Conservation (phyloP, 2,113 vertebrate genomes). For the Noctilio leporinus region DNA sequence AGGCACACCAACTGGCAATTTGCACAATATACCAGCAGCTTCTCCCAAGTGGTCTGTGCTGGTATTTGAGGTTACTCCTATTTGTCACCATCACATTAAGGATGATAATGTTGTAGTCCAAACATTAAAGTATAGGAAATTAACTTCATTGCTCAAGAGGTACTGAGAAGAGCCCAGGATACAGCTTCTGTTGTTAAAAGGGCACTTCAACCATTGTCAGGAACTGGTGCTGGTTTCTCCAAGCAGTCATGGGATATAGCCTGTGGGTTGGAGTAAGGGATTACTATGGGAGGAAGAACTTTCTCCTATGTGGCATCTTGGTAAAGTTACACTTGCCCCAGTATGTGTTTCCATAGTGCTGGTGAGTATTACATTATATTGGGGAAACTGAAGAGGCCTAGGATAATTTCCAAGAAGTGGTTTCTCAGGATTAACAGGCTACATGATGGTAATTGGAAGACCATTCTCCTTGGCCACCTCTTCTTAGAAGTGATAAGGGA, state of each 20-base stretch:
- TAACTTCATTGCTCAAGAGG: neutral
- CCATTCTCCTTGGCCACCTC: neutral
- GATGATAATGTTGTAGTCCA: neutral
- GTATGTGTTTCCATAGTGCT: neutral
- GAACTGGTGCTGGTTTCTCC: neutral
- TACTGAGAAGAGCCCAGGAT: neutral
- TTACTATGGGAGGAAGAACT: neutral
- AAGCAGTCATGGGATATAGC: neutral
- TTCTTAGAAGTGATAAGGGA: neutral
- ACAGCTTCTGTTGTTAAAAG: neutral
- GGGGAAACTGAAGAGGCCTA: neutral
- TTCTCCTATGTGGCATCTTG: neutral
- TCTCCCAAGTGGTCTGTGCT: neutral
- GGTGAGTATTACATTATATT: neutral
- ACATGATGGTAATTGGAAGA: neutral
- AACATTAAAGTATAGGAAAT: slow-evolving; percentile 1
- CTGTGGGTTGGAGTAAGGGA: neutral
- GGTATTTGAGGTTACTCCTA: neutral
- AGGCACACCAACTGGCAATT: neutral
- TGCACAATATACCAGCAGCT: neutral
- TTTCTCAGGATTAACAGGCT: neutral
- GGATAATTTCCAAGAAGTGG: neutral
- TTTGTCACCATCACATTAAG: slow-evolving; percentile 25
- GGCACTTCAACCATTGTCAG: neutral
- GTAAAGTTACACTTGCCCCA: neutral